Evolutionary conservation across 2,888 invertebrate species (phyloP).

Genomic region (Notodonta dromedarius): DNA sequence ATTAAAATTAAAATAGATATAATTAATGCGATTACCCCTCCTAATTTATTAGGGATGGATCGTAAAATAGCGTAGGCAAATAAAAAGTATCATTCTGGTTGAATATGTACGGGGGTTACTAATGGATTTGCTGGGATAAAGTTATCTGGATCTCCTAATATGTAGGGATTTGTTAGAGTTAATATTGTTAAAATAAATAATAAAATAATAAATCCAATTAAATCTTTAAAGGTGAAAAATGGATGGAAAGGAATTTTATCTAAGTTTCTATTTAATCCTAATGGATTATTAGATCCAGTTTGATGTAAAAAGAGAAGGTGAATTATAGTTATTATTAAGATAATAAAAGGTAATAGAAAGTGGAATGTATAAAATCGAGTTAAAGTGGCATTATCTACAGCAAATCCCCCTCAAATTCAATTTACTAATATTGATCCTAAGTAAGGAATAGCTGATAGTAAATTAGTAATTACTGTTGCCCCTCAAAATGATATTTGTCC

Average conservation of each 20-base stretch:
- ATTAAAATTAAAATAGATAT: conserved; percentile 88
- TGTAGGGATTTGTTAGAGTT: conserved; percentile 82
- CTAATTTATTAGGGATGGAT: conserved; percentile 91
- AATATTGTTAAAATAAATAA: conserved; percentile 79
- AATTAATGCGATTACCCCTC: conserved; percentile 88
- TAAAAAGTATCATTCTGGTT: conserved; percentile 94
- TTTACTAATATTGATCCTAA: conserved; percentile 86
- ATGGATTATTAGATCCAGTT: conserved; percentile 86
- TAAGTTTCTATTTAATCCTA: conserved; percentile 86
- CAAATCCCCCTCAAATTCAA: conserved; percentile 91
- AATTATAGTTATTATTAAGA: conserved; percentile 84
- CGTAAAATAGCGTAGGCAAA: conserved; percentile 93
- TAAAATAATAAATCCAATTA: conserved; percentile 85
- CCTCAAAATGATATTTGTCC: conserved; percentile 94
- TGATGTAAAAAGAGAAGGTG: conserved; percentile 88
- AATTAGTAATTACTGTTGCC: conserved; percentile 91
- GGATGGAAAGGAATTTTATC: conserved; percentile 89
- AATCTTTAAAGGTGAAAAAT: conserved; percentile 87
- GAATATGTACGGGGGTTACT: conserved; percentile 89
- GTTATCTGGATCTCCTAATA: conserved; percentile 89
- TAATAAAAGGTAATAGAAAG: conserved; percentile 89
- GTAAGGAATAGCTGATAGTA: conserved; percentile 89
- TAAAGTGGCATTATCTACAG: conserved; percentile 89
- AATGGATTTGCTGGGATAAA: conserved; percentile 88
- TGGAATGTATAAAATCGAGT: conserved; percentile 91